These are phyloP conservation scores for Drosophila aff. DNA, from an alignment of 1,140 invertebrate genomes.

Conservation along the genomic window DNA sequence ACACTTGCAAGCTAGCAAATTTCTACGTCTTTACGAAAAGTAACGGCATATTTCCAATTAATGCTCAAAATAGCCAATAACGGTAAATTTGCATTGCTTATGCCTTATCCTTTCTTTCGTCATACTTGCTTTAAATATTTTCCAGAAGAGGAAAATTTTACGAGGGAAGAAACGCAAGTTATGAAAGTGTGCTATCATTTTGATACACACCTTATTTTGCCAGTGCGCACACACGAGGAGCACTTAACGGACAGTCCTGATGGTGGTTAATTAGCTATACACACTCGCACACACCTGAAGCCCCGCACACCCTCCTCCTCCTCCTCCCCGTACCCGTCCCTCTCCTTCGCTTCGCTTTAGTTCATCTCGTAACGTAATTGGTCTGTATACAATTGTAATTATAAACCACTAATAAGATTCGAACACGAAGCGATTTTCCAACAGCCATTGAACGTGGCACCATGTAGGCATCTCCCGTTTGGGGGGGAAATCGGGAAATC, in stretches of 20 bases:
- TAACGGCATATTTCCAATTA: too few species aligned
- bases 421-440: slow-evolving; percentile 78
- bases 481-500: not conserved
- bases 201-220: too few species aligned
- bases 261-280: slow-evolving; percentile 68
- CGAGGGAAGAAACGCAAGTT: too few species aligned
- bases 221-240: slow-evolving; percentile 18
- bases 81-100: too few species aligned
- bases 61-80: too few species aligned
- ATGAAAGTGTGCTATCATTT: too few species aligned
- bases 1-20: too few species aligned
- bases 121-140: too few species aligned
- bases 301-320: not conserved
- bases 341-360: slow-evolving; percentile 17
- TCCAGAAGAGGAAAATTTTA: too few species aligned
- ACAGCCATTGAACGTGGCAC: slow-evolving; percentile 53
- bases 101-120: too few species aligned
- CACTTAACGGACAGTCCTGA: slow-evolving; percentile 61
- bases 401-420: slow-evolving; percentile 83
- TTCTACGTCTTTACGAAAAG: too few species aligned
- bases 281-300: slow-evolving; percentile 47
- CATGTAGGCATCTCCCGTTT: not conserved
- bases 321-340: not conserved
- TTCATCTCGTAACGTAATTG: slow-evolving; percentile 74
- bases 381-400: slow-evolving; percentile 82